phyloP scores from a whole-genome alignment of 2,113 vertebrate species.

The Pygoscelis antarcticus region DNA sequence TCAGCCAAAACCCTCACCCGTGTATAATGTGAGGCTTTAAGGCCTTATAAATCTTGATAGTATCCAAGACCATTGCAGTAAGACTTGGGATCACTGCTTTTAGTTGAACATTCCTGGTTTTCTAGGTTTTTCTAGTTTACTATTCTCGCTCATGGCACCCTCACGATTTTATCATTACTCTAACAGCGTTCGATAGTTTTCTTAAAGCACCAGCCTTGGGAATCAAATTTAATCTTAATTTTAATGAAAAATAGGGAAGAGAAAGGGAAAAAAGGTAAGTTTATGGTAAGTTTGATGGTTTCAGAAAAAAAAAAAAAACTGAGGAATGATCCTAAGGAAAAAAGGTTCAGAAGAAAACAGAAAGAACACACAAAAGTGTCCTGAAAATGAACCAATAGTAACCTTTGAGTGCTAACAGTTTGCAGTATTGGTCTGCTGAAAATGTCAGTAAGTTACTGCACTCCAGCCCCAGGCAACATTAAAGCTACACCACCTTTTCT shows the following conservation, averaged over 20 bases:
- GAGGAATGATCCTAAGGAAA: background rate
- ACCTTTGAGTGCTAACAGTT: background rate
- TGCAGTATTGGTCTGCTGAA: background rate
- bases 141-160: background rate
- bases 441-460: background rate
- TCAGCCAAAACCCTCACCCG: background rate
- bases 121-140: background rate
- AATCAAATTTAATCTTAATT: background rate
- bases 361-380: background rate
- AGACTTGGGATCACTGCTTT: background rate
- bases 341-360: background rate
- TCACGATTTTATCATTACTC: background rate
- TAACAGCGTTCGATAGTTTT: background rate
- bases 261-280: background rate
- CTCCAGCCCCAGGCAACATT: rapidly evolving
- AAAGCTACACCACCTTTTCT: background rate
- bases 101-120: background rate
- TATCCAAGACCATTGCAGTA: background rate
- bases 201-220: background rate
- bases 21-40: background rate
- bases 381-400: background rate
- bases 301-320: background rate
- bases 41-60: background rate
- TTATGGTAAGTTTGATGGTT: background rate
- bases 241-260: background rate